These are phyloP conservation scores for Torymus texanus DNA, from an alignment of 2,888 invertebrate species.

Conservation along the genomic window DNA sequence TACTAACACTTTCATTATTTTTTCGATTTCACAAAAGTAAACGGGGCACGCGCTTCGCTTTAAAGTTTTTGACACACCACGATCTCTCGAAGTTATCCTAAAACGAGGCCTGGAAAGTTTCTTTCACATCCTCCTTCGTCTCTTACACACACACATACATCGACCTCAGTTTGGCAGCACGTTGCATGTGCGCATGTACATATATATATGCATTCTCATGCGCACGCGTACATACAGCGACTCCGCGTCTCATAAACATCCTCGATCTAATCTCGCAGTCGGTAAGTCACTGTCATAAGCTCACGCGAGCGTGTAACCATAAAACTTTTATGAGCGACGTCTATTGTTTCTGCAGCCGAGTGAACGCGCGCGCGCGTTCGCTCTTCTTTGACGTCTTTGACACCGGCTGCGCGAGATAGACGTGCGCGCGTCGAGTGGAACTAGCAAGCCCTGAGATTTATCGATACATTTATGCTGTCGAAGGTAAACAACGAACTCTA, in stretches of 20 bases:
- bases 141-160: too few species aligned
- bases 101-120: too few species aligned
- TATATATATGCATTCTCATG: slow-evolving; percentile 60
- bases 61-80: too few species aligned
- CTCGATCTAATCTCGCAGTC: slow-evolving; percentile 60
- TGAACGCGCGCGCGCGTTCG: background rate
- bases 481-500: too few species aligned
- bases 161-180: background rate
- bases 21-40: too few species aligned
- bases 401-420: too few species aligned
- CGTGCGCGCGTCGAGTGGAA: too few species aligned
- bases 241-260: slow-evolving; percentile 58
- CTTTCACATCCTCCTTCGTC: too few species aligned
- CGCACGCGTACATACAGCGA: slow-evolving; percentile 45
- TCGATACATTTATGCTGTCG: background rate
- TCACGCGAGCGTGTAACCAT: slow-evolving; percentile 16
- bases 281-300: slow-evolving; percentile 48
- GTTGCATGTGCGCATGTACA: slow-evolving; percentile 14
- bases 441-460: background rate
- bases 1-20: too few species aligned
- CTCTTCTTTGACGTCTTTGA: too few species aligned
- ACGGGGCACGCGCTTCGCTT: too few species aligned
- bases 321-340: slow-evolving; percentile 58
- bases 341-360: slow-evolving; percentile 47
- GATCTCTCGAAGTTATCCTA: too few species aligned